These are phyloP conservation scores for Lagria hirta DNA, from an alignment of 2,888 invertebrate genomes.

Conservation along the genomic window DNA sequence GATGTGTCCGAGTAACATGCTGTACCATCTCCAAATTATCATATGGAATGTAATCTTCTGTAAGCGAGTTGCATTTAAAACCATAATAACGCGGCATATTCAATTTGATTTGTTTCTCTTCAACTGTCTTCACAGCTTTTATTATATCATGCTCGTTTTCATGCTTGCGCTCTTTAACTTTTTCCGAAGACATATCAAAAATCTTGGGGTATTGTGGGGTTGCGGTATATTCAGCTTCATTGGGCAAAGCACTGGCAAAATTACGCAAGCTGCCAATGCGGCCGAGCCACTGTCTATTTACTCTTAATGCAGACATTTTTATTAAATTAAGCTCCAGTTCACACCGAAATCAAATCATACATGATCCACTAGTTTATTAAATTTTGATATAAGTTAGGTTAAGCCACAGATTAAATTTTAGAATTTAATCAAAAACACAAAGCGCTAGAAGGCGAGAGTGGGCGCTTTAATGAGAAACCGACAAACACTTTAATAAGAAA, in stretches of 20 bases:
- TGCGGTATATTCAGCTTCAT: conserved; percentile 49
- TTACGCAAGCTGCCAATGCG: conserved; percentile 7
- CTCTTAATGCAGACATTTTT: conserved; percentile 16
- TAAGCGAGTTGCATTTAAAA: conserved; percentile 64
- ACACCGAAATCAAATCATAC: conserved; percentile 2
- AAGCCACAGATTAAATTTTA: no score
- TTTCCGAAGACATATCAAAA: conserved; percentile 60
- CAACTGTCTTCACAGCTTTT: conserved; percentile 67
- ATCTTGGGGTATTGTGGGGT: conserved; percentile 64
- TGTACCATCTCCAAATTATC: conserved; percentile 70
- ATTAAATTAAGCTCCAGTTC: neutral
- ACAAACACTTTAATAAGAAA: no score
- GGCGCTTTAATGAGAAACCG: no score
- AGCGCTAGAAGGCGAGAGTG: no score
- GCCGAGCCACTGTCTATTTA: conserved; percentile 2
- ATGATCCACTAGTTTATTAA: no score
- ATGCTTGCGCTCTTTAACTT: conserved; percentile 54
- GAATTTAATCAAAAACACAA: no score
- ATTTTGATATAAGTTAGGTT: no score
- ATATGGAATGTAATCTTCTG: conserved; percentile 66
- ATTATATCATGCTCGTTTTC: conserved; percentile 61
- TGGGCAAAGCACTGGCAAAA: conserved; percentile 29
- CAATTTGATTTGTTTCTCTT: conserved; percentile 80
- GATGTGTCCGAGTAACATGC: conserved; percentile 76
- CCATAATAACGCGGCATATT: conserved; percentile 85